These are phyloP conservation scores for Tokudaia tokunoshimensis DNA, from an alignment of 2,797 vertebrate genomes.

Conservation along the genomic window DNA sequence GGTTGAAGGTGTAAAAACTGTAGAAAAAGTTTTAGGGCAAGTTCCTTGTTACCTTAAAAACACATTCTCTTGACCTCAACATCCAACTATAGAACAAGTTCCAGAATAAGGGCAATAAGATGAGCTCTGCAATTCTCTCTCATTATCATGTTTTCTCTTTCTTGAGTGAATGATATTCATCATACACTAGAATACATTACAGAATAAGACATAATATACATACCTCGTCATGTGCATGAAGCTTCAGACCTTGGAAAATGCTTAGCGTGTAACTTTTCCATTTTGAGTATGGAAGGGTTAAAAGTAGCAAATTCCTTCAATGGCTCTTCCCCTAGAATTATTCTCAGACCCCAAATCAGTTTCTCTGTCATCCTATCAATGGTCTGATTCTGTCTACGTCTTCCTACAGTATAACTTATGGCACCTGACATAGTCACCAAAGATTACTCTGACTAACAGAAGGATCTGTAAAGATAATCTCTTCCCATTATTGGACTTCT, in stretches of 20 bases:
- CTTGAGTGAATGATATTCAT: slow-evolving; percentile 24
- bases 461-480: not conserved
- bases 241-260: not conserved
- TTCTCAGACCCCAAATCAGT: not conserved
- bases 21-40: not conserved
- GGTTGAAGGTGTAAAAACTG: not conserved
- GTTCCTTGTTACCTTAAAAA: slow-evolving; percentile 39
- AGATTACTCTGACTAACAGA: slow-evolving; percentile 19
- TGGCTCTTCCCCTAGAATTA: not conserved
- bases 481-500: not conserved
- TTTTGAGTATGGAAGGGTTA: not conserved
- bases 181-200: not conserved
- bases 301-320: not conserved
- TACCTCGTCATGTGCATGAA: not conserved
- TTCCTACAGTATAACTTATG: slow-evolving; percentile 24
- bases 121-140: not conserved
- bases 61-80: not conserved
- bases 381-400: not conserved
- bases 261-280: slow-evolving; percentile 23
- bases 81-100: not conserved
- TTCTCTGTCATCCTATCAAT: not conserved
- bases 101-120: not conserved
- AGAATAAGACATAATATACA: not conserved
- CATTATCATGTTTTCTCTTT: not conserved
- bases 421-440: not conserved